These are phyloP conservation scores for Chloroceryle amazona DNA, from an alignment of 2,797 vertebrate genomes.

Conservation along the genomic window DNA sequence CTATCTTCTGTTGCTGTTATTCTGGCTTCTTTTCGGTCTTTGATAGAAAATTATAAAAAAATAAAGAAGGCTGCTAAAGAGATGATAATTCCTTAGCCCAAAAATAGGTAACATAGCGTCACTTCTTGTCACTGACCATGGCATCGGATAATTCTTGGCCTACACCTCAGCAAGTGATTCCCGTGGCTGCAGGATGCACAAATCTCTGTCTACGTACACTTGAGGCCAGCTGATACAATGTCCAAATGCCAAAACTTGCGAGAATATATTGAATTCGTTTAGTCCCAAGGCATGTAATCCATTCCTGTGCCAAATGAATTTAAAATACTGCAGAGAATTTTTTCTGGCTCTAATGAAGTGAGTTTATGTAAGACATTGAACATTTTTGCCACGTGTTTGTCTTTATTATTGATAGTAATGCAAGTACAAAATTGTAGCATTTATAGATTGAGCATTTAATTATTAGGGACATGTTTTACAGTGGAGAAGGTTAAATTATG, in stretches of 20 bases:
- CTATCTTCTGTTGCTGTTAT: neutral
- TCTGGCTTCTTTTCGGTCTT: neutral
- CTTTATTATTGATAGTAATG: neutral
- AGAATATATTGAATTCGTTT: slow-evolving; percentile 43
- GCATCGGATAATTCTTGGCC: slow-evolving; percentile 14
- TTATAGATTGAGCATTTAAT: neutral
- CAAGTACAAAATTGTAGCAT: neutral
- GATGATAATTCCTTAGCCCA: neutral
- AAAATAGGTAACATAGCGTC: slow-evolving; percentile 1
- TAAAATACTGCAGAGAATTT: neutral
- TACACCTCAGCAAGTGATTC: neutral
- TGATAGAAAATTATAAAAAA: neutral
- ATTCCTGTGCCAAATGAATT: slow-evolving; percentile 24
- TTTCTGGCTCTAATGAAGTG: neutral
- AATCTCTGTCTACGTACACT: neutral
- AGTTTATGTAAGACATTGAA: neutral
- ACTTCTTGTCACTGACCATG: slow-evolving; percentile 11
- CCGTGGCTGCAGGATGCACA: neutral
- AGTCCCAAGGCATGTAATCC: slow-evolving; percentile 10
- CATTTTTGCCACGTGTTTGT: neutral
- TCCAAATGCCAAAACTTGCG: slow-evolving; percentile 13
- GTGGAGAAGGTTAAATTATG: neutral
- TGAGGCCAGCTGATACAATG: slow-evolving; percentile 32
- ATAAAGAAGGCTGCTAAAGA: neutral
- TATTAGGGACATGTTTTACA: neutral